phyloP scores from a whole-genome alignment of 2,113 vertebrate species.

The Seriola quinqueradiata region DNA sequence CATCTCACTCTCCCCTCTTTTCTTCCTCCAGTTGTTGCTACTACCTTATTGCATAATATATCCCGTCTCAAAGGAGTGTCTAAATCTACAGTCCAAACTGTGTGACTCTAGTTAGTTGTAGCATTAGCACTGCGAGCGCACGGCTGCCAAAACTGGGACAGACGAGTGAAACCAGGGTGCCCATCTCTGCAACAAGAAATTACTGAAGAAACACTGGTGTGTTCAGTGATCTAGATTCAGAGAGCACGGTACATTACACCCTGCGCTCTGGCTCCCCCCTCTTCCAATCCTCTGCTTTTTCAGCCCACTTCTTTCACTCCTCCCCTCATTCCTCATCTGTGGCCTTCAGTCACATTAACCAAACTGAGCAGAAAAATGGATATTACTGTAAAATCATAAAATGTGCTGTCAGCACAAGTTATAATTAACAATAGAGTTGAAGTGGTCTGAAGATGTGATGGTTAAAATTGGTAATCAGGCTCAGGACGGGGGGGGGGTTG shows the following conservation, averaged over 20 bases:
- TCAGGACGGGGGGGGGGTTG: background rate
- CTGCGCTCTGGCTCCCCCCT: conserved; percentile 40
- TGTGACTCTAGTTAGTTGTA: conserved; percentile 1
- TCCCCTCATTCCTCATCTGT: conserved; percentile 27
- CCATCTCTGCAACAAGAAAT: conserved; percentile 60
- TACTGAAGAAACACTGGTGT: conserved; percentile 71
- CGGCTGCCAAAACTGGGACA: conserved; percentile 55
- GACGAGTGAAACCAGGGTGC: conserved; percentile 47
- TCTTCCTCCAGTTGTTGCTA: background rate
- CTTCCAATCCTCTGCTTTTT: conserved; percentile 54
- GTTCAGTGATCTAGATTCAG: conserved; percentile 82
- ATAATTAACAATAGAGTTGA: conserved; percentile 13
- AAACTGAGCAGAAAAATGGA: conserved; percentile 50
- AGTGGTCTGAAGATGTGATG: background rate
- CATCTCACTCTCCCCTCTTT: background rate
- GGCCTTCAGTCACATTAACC: conserved; percentile 39
- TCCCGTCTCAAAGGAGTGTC: conserved; percentile 3
- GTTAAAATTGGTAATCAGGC: background rate
- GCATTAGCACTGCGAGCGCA: conserved; percentile 11
- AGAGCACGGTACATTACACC: conserved; percentile 74
- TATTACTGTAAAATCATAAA: conserved; percentile 30
- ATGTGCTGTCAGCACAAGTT: conserved; percentile 31
- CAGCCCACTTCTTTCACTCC: conserved; percentile 27
- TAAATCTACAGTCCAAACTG: conserved; percentile 5
- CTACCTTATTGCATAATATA: background rate